Evolutionary conservation across 2,113 vertebrate genomes (phyloP).

Genomic region (Dunckerocampus dactyliophorus): DNA sequence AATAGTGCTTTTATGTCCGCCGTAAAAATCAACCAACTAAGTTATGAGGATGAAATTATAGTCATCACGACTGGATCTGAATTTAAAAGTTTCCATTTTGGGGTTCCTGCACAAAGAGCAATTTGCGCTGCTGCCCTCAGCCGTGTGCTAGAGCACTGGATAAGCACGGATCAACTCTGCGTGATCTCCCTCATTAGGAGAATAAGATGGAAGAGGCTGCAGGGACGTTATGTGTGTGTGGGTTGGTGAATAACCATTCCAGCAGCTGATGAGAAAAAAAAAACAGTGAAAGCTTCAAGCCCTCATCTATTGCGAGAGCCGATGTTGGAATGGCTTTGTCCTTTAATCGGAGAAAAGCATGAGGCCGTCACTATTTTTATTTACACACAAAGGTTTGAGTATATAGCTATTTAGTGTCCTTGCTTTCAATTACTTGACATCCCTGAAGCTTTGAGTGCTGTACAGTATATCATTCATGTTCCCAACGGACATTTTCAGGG

Average conservation of each 20-base stretch:
- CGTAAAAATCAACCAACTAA: slow-evolving; percentile 51
- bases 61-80: slow-evolving; percentile 34
- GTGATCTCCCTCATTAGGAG: slow-evolving; percentile 62
- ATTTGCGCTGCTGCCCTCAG: slow-evolving; percentile 16
- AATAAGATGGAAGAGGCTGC: slow-evolving; percentile 35
- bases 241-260: slow-evolving; percentile 20
- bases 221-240: slow-evolving; percentile 21
- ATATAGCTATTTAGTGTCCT: slow-evolving; percentile 9
- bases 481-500: no score
- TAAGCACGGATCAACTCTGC: slow-evolving; percentile 50
- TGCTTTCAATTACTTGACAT: neutral
- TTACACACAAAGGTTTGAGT: slow-evolving; percentile 1
- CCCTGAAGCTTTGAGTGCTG: no score
- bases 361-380: neutral
- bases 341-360: neutral
- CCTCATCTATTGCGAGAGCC: slow-evolving; percentile 19
- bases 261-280: slow-evolving; percentile 10
- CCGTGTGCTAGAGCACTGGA: slow-evolving; percentile 38
- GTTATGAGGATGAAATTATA: slow-evolving; percentile 46
- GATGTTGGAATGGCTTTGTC: slow-evolving; percentile 23
- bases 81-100: slow-evolving; percentile 16
- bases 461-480: no score
- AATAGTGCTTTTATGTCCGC: slow-evolving; percentile 33
- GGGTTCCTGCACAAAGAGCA: neutral
- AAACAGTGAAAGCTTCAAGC: slow-evolving; percentile 10